Evolutionary conservation across 2,888 invertebrate species (phyloP).

Genomic region (Balanococcus diminutus): DNA sequence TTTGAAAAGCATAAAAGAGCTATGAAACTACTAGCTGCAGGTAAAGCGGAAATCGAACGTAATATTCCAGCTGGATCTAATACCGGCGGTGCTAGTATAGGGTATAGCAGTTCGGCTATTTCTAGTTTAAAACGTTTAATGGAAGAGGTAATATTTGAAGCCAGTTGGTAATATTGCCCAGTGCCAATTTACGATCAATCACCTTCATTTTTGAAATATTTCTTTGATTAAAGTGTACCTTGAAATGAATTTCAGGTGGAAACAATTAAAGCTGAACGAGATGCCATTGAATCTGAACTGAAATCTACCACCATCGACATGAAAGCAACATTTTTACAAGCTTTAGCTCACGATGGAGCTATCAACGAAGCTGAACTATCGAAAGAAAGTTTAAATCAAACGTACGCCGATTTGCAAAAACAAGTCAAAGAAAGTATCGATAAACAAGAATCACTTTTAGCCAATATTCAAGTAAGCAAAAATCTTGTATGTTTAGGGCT

Average conservation of each 20-base stretch:
- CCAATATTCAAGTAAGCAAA: conserved; percentile 69
- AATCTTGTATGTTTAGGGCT: no score
- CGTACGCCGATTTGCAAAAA: conserved; percentile 77
- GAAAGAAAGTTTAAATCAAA: conserved; percentile 73
- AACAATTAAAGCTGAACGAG: conserved; percentile 84
- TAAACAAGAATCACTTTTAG: conserved; percentile 73
- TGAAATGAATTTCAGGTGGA: conserved; percentile 68
- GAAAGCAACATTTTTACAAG: conserved; percentile 77
- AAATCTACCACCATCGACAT: conserved; percentile 81
- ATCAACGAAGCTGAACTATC: conserved; percentile 79
- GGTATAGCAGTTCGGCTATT: conserved; percentile 65
- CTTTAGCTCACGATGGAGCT: conserved; percentile 77
- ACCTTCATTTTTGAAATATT: no score
- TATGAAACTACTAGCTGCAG: conserved; percentile 81
- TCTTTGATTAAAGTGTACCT: no score
- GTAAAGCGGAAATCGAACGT: conserved; percentile 72
- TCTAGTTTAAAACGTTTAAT: conserved; percentile 75
- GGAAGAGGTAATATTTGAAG: conserved; percentile 76
- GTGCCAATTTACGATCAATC: no score
- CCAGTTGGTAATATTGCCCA: not conserved
- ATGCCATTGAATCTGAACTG: conserved; percentile 85
- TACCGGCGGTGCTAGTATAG: conserved; percentile 59
- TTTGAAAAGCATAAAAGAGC: conserved; percentile 77
- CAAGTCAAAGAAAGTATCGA: conserved; percentile 77
- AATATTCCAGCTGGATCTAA: conserved; percentile 73